Percentiles rank a stretch among this genome's conserved stretches.
Conservation (phyloP, 2,113 vertebrate species). For the Anoura caudifer region DNA sequence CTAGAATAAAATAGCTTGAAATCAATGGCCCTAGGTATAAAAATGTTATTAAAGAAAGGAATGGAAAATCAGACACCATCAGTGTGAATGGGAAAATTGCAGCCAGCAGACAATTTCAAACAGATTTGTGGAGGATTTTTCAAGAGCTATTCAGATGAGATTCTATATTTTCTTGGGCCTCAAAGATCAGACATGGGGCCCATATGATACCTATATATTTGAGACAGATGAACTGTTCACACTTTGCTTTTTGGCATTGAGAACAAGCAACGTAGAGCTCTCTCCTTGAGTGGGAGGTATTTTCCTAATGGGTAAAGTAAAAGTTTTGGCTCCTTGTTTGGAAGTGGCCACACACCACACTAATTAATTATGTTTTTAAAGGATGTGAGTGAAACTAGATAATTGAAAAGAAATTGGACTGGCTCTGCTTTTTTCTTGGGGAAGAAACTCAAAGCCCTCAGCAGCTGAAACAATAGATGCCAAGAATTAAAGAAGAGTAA, state of each 20-base stretch:
- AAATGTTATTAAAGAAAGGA: constrained; percentile 24
- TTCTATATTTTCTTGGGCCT: constrained; percentile 32
- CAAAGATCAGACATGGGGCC: not conserved
- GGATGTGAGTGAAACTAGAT: constrained; percentile 34
- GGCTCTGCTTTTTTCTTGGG: not conserved
- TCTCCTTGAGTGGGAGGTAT: constrained; percentile 16
- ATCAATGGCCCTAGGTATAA: constrained; percentile 53
- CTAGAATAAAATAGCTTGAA: constrained; percentile 42
- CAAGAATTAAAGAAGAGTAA: not conserved
- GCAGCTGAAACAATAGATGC: constrained; percentile 47
- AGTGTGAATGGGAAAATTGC: constrained; percentile 42
- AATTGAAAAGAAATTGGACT: constrained; percentile 43
- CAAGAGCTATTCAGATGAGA: constrained; percentile 7
- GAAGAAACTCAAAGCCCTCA: constrained; percentile 12
- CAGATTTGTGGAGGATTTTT: constrained; percentile 52
- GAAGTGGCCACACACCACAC: constrained; percentile 30
- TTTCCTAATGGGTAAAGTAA: constrained; percentile 49
- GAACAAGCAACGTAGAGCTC: not conserved
- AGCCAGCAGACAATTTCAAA: constrained; percentile 60
- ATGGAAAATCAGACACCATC: constrained; percentile 68
- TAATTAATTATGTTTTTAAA: constrained; percentile 59
- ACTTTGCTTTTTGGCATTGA: not conserved
- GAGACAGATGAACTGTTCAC: constrained; percentile 1
- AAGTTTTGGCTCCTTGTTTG: constrained; percentile 28
- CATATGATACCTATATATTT: not conserved